A percentile compares a stretch with the other conserved stretches of the same genome.
These are phyloP conservation scores for Harlomillsia oculata DNA, from an alignment of 1,140 invertebrate genomes.

Conservation along the genomic window DNA sequence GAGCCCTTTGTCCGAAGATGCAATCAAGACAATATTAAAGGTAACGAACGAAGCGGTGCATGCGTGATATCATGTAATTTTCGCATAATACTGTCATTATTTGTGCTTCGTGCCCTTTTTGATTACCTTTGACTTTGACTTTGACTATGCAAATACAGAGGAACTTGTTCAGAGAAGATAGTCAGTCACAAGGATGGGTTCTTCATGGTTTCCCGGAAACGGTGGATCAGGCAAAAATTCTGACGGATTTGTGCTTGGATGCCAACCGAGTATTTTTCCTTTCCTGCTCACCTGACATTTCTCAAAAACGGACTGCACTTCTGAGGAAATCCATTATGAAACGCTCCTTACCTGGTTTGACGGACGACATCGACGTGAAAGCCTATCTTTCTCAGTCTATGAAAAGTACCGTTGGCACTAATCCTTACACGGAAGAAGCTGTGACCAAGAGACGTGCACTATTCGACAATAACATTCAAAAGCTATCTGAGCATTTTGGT, in stretches of 20 bases:
- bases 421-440: slow-evolving; percentile 19
- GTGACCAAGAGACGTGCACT: slow-evolving; percentile 1
- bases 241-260: slow-evolving; percentile 6
- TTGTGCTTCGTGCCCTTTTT: too few relatives aligned
- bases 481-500: slow-evolving; percentile 13
- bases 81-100: too few relatives aligned
- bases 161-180: slow-evolving; percentile 18
- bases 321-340: slow-evolving; percentile 6
- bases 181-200: slow-evolving; percentile 26
- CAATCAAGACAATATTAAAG: slow-evolving; percentile 18
- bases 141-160: slow-evolving; percentile 11
- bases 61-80: too few relatives aligned
- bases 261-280: slow-evolving; percentile 26
- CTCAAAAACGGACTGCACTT: not conserved
- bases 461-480: slow-evolving; percentile 10
- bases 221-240: not conserved
- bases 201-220: slow-evolving; percentile 28
- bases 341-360: slow-evolving; percentile 3
- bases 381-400: not conserved
- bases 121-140: too few relatives aligned
- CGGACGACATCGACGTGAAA: not conserved
- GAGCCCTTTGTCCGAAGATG: slow-evolving; percentile 13
- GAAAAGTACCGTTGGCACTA: not conserved
- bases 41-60: too few relatives aligned
- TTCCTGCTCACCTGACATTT: slow-evolving; percentile 8